Base-by-base conservation (phyloP, 2,113 vertebrate species). In the Condylura cristata region DNA sequence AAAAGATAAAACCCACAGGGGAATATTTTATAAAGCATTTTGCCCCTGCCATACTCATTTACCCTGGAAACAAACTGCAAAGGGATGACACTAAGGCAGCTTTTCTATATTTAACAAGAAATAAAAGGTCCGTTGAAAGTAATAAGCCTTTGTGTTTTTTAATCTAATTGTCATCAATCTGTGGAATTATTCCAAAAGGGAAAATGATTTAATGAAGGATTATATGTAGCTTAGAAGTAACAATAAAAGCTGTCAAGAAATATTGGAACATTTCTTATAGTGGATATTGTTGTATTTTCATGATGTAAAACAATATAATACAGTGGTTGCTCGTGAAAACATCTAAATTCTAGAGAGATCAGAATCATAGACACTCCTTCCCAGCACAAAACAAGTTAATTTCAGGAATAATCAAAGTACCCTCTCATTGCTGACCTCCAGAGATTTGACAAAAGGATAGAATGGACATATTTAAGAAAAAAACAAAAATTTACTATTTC, bases 81-180 rank as follows among this genome's bases (percentile, higher is more conserved):
- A 91, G 14, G 41, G 48, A 70, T 84, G n/a, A 81, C 60, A 94
- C 95, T 80, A 83, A 93, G 37, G 46, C n/a, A 94, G 46, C 14
- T 88, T 93, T 95, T 91, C 32, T 86, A 30, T 66, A 70, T 84
- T 96, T 95, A 93, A 93, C 61, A 94, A 90, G 82, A 90, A 96
- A 95, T 91, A 89, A 96, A 95, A 61, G 83, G 26, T 26, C 12
- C 60, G 18, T 78, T 92, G 48, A 91, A 94, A 86, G 22, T 66
- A 87, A 91, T 95, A 96, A 74, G 51, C 18, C 32, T 86, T 46
- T 89, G 46, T 89, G 53, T 39, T 95, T 94, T 91, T 80, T 94
- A 80, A 75, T 95, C 70, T 84, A 93, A 91, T 72, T 89, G 41
- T 26, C 30, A 91, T 72, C 60, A 71, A 22, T 89, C 51, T 75